These are phyloP conservation scores for Rhingia rostrata DNA, from an alignment of 2,888 invertebrate genomes.

Conservation along the genomic window DNA sequence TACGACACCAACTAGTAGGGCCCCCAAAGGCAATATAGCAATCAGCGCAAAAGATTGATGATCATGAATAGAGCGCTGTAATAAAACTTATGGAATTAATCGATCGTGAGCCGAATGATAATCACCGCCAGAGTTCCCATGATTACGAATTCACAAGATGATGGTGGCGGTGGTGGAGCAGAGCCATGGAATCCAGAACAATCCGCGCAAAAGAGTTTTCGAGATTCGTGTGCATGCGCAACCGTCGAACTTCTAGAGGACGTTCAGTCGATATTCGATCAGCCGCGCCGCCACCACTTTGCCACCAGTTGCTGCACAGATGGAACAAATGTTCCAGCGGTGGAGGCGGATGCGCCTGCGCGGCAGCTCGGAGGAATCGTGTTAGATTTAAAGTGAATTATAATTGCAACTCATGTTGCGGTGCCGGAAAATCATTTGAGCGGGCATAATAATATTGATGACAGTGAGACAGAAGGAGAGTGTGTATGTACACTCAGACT, in stretches of 20 bases:
- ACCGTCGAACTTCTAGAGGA: constrained; percentile 52
- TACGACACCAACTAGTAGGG: constrained; percentile 45
- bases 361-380: constrained; percentile 55
- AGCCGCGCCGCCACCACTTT: constrained; percentile 20
- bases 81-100: constrained; percentile 74
- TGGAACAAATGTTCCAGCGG: constrained; percentile 40
- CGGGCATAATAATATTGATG: constrained; percentile 71
- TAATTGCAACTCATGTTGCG: constrained; percentile 74
- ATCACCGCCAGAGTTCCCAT: constrained; percentile 72
- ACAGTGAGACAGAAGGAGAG: constrained; percentile 62
- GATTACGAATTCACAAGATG: constrained; percentile 63
- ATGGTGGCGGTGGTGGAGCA: constrained; percentile 6
- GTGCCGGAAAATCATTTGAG: constrained; percentile 70
- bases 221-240: constrained; percentile 6
- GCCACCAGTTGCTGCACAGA: constrained; percentile 7
- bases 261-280: constrained; percentile 65
- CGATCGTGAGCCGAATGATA: constrained; percentile 74
- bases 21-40: constrained; percentile 68
- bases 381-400: constrained; percentile 73
- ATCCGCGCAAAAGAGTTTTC: constrained; percentile 38
- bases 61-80: constrained; percentile 67
- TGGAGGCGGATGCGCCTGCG: constrained; percentile 43
- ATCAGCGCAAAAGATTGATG: constrained; percentile 73
- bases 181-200: constrained; percentile 64
- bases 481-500: constrained; percentile 29